Evolutionary conservation across 2,888 invertebrate genomes (phyloP), one percentile per base, ranked within the genome.

Genomic region (Exocentrus adspersus): DNA sequence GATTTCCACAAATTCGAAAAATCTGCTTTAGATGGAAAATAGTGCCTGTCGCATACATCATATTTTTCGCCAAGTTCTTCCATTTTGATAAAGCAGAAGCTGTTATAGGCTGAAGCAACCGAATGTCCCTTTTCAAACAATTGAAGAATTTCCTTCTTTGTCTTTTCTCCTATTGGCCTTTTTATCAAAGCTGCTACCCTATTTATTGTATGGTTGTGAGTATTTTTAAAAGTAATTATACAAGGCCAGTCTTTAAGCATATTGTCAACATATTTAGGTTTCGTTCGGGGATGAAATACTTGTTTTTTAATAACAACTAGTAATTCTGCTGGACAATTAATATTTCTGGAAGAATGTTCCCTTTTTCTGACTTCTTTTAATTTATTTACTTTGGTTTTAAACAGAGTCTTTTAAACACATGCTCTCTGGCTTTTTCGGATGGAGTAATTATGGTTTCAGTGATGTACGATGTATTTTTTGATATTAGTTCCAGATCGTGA

Each of bases 391-490:
- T 24, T 65, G 1, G 65, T 65, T 56, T 58, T 52, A 12, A 57
- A 58, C 2, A 61, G 57, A 12, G 12, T 52, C 65, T 48, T 30
- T 58, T 65, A 61, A 65, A 65, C 1, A 65, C 24, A 58, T 65
- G 14, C 9, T 32, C 16, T 52, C 19, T 48, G 43, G 59, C 19
- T 37, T 60, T 60, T 45, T 43, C 20, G 3, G 9, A 12, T 17
- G 59, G 59, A 6, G 59, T 59, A 19, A 12, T 48, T 50, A 59
- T 24, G 1, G 59, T 59, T 1, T 17, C 7, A 9, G 58, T 48
- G 10, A 58, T 58, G 19, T 20, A 58, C 58, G 48, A 58, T 28
- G 59, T 58, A 41, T 24, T 50, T 50, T 21, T 58, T 12, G 50
- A n/a, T 2, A 2, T 9, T 17, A 16, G 1, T 46, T 46, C 5